Evolutionary conservation across 2,888 invertebrate genomes (phyloP).

Genomic region (Chrysolina oricalcia): DNA sequence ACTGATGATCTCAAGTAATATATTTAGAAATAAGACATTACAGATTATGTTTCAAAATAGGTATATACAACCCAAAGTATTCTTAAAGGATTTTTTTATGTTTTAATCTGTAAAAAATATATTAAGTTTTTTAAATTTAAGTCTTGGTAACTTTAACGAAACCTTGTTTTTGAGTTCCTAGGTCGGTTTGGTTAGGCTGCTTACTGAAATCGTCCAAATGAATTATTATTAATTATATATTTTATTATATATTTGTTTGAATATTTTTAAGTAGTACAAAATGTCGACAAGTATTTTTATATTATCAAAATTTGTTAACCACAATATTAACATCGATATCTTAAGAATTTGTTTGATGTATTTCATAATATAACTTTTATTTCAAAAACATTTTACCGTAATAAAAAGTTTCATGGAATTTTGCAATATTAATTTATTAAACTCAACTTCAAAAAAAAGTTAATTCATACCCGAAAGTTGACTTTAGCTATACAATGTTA

Average conservation of each 20-base stretch:
- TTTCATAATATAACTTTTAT: too few relatives aligned
- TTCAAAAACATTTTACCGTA: background rate
- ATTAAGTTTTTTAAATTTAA: background rate
- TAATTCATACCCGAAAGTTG: background rate
- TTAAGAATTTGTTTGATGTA: too few relatives aligned
- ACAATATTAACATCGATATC: too few relatives aligned
- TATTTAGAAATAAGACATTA: background rate
- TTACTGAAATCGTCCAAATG: background rate
- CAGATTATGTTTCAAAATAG: background rate
- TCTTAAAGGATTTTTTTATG: background rate
- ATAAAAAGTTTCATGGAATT: background rate
- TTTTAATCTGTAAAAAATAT: background rate
- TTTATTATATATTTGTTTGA: background rate
- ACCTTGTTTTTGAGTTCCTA: background rate
- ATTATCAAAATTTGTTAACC: background rate
- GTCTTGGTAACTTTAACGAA: background rate
- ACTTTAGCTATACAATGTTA: too few relatives aligned
- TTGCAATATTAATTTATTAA: background rate
- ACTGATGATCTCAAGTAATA: background rate
- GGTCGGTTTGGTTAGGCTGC: background rate
- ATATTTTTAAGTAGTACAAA: background rate
- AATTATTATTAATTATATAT: background rate
- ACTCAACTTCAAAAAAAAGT: background rate
- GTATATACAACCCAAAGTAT: background rate
- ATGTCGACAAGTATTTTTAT: background rate